Evolutionary conservation across 1,140 invertebrate species (phyloP), one percentile per base, ranked within the genome.

Genomic region (silkworm (Bombyx mori)): DNA sequence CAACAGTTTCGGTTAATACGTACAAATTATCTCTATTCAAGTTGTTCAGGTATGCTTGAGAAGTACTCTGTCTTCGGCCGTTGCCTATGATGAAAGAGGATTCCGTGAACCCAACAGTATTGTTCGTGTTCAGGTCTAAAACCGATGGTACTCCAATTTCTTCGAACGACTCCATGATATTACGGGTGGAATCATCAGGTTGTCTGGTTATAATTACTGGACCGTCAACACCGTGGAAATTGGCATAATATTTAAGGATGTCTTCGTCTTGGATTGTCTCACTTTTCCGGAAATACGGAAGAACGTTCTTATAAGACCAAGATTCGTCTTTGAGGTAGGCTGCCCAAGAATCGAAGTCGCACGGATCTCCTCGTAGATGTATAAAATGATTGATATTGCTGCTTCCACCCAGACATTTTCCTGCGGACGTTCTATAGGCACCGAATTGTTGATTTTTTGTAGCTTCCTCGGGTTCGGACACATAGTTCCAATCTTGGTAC

Each of bases 291-390:
- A 52, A 61, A 44, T 61, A 61, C 46, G 42, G 53, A 18, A 65
- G 45, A 2, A 65, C 10, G 26, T 56, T 52, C 6, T 65, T 48
- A 18, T 56, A 65, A 8, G 51, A 54, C 62, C 58, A 65, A 22
- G 49, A 26, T 1, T 51, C 42, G 42, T 65, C 55, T 7, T 46
- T 49, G 5, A 44, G 26, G 6, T 54, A 49, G 42, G 52, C 42
- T 1, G 56, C 56, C 56, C 56, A 60, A 4, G 10, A 4, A 46
- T 61, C 42, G 12, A 26, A 65, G 12, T 61, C 56, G 8, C 42
- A 4, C 6, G 44, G 48, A 9, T 22, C 8, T 7, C 53, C 44
- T 46, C 50, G 51, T 7, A n/a, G 12, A 12, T 44, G 18, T 6
- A 65, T 12, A 8, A 56, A 45, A n/a, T 65, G 58, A 18, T 55